Conservation (phyloP, 2,797 vertebrate genomes). For the Centropyge bicolor region DNA sequence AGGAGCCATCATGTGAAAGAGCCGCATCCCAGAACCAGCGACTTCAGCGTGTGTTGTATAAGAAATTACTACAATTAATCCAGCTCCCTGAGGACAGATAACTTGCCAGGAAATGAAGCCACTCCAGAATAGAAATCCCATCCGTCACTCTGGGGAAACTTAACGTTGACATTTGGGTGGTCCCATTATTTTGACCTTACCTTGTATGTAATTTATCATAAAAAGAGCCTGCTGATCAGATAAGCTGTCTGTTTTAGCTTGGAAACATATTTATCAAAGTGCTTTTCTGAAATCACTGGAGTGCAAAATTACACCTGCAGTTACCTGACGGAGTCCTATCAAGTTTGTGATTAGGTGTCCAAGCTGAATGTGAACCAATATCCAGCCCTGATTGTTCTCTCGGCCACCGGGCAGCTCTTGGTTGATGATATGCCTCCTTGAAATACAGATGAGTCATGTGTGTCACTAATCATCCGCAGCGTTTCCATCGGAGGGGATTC, state of each 20-base stretch:
- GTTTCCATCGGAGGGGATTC: conserved; percentile 41
- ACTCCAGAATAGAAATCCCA: conserved; percentile 51
- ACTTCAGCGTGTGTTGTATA: conserved; percentile 55
- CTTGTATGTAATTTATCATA: conserved; percentile 68
- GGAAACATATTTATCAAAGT: conserved; percentile 76
- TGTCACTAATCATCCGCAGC: conserved; percentile 53
- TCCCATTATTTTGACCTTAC: conserved; percentile 70
- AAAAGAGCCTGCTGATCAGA: conserved; percentile 59
- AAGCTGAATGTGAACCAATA: conserved; percentile 62
- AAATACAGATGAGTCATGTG: conserved; percentile 63
- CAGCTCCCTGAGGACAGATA: conserved; percentile 55
- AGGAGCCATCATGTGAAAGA: conserved; percentile 47
- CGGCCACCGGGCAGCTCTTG: conserved; percentile 16
- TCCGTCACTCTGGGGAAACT: conserved; percentile 56
- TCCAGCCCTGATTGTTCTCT: conserved; percentile 52
- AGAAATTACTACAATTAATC: conserved; percentile 71
- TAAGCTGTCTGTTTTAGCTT: conserved; percentile 67
- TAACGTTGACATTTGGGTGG: conserved; percentile 59
- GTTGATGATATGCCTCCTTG: conserved; percentile 49
- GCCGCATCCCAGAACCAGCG: conserved; percentile 45
- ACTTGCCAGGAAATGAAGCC: conserved; percentile 63
- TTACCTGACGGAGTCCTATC: conserved; percentile 71
- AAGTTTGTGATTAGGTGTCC: conserved; percentile 71
- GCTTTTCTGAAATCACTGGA: conserved; percentile 68
- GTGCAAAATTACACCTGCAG: conserved; percentile 78